These are phyloP conservation scores for Trissoscelio sp. DNA, from an alignment of 2,888 invertebrate species.

Conservation along the genomic window DNA sequence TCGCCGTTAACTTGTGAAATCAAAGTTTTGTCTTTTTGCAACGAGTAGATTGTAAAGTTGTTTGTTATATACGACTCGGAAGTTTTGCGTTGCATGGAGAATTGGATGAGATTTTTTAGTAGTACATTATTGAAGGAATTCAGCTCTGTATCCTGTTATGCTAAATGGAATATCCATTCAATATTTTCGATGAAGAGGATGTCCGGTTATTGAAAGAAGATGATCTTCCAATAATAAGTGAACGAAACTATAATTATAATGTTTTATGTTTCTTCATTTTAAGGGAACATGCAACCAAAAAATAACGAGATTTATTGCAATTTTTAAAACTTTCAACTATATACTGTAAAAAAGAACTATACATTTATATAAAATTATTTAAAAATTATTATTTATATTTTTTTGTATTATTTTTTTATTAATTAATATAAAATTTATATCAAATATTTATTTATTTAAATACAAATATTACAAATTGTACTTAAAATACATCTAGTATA, in stretches of 20 bases:
- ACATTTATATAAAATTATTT: too few species aligned
- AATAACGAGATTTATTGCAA: too few species aligned
- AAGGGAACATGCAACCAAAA: too few species aligned
- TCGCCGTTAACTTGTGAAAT: constrained; percentile 18
- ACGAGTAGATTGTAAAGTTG: constrained; percentile 25
- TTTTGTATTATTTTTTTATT: too few species aligned
- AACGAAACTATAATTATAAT: neutral
- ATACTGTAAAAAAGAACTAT: too few species aligned
- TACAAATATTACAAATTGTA: too few species aligned
- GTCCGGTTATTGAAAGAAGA: constrained; percentile 35
- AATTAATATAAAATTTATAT: too few species aligned
- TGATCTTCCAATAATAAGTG: neutral
- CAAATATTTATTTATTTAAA: too few species aligned
- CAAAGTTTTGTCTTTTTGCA: constrained; percentile 16
- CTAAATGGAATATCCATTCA: constrained; percentile 35
- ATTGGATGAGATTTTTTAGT: constrained; percentile 36
- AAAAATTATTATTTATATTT: too few species aligned
- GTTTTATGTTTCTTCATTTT: too few species aligned
- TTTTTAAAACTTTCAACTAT: too few species aligned
- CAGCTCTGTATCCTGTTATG: constrained; percentile 46
- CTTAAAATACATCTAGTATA: too few species aligned
- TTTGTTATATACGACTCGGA: constrained; percentile 28
- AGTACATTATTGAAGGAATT: constrained; percentile 32
- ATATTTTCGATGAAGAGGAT: constrained; percentile 41
- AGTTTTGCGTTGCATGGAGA: constrained; percentile 20